Evolutionary conservation across 2,797 vertebrate genomes (phyloP).

Genomic region (Enteromius trimaculatus): DNA sequence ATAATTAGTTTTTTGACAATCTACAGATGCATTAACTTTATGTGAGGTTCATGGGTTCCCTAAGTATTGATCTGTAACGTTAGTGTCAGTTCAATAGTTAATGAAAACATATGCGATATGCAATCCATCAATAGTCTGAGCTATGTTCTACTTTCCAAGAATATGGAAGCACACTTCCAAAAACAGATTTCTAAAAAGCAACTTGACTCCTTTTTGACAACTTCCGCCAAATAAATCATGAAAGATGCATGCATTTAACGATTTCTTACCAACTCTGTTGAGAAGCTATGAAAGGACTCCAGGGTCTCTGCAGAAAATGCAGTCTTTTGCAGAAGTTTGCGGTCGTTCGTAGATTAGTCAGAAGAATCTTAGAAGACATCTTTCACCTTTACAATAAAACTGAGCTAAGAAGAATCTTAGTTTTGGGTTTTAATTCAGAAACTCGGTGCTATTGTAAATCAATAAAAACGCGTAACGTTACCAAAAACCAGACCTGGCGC

Average conservation of each 20-base stretch:
- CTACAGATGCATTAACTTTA: background rate
- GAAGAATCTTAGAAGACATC: slow-evolving; percentile 59
- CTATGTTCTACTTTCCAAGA: background rate
- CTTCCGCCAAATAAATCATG: background rate
- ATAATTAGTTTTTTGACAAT: too few relatives aligned
- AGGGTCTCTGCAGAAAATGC: slow-evolving; percentile 1
- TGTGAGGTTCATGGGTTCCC: background rate
- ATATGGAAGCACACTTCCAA: background rate
- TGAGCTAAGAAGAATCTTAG: background rate
- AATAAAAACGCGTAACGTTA: background rate
- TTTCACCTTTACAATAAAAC: background rate
- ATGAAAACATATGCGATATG: background rate
- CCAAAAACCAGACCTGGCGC: background rate
- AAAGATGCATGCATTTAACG: background rate
- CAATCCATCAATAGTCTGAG: accelerated
- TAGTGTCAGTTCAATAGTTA: background rate
- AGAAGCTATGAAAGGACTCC: slow-evolving; percentile 25
- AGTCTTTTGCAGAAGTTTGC: background rate
- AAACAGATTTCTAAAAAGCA: background rate
- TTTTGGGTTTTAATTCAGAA: background rate
- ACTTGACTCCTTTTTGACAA: background rate
- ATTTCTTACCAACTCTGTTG: slow-evolving; percentile 66
- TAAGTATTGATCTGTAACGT: too few relatives aligned
- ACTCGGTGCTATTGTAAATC: background rate
- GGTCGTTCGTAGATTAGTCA: slow-evolving; percentile 48